Evolutionary conservation across 1,140 invertebrate genomes (phyloP).

Genomic region (Archivesica marissinica): DNA sequence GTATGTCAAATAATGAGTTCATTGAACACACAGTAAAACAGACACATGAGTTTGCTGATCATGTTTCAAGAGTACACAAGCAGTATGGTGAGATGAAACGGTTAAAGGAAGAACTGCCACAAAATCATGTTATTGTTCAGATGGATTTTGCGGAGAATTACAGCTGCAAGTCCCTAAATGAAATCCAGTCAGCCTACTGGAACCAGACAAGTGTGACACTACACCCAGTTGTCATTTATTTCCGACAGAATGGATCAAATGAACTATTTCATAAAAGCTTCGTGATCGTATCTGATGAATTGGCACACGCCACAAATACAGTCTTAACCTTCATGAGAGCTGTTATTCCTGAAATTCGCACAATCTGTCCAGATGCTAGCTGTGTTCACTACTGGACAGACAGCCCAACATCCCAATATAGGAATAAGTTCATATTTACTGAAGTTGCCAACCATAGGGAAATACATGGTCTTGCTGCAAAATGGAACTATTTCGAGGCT

Average conservation of each 20-base stretch:
- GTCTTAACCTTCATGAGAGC: too few species aligned
- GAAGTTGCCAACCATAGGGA: slow-evolving; percentile 40
- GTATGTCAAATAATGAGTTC: slow-evolving; percentile 34
- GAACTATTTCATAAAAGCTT: slow-evolving; percentile 50
- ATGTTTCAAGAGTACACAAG: slow-evolving; percentile 29
- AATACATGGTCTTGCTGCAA: not conserved
- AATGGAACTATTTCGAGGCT: slow-evolving; percentile 64
- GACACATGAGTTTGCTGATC: slow-evolving; percentile 30
- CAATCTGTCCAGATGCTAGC: too few species aligned
- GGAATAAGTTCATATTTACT: slow-evolving; percentile 58
- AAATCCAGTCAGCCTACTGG: slow-evolving; percentile 16
- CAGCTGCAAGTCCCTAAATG: not conserved
- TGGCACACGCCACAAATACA: slow-evolving; percentile 9
- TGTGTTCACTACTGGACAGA: slow-evolving; percentile 66
- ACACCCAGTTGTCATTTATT: slow-evolving; percentile 55
- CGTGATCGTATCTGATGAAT: slow-evolving; percentile 48
- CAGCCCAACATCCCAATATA: slow-evolving; percentile 53
- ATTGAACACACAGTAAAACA: slow-evolving; percentile 7
- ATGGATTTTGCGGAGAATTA: slow-evolving; percentile 33
- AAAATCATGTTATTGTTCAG: slow-evolving; percentile 36
- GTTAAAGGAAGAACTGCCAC: slow-evolving; percentile 61
- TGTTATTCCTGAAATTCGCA: too few species aligned
- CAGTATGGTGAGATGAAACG: slow-evolving; percentile 58
- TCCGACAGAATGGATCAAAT: not conserved
- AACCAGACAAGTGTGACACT: slow-evolving; percentile 51